Evolutionary conservation across 2,113 vertebrate species (phyloP).

Genomic region (Mesoclemmys tuberculata): DNA sequence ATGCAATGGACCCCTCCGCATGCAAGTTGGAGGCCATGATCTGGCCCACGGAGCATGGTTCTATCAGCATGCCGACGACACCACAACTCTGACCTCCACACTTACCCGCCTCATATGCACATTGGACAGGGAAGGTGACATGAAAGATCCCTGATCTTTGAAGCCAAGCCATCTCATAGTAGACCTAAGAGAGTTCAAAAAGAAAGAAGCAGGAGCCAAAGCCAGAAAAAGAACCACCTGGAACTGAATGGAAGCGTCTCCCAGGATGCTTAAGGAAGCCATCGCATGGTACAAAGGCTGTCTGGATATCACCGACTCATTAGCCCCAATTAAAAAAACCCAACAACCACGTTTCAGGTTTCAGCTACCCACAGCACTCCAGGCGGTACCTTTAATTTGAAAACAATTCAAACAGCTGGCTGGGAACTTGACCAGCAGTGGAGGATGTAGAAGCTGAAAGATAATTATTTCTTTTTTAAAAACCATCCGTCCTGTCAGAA

Average conservation of each 20-base stretch:
- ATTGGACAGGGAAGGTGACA: neutral
- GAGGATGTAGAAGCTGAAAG: slow-evolving; percentile 12
- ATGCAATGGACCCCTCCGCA: too few relatives aligned
- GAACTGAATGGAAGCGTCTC: neutral
- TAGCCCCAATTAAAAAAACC: slow-evolving; percentile 20
- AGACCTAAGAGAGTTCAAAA: neutral
- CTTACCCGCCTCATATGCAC: neutral
- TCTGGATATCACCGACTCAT: slow-evolving; percentile 38
- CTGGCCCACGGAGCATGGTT: neutral
- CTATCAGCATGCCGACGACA: neutral
- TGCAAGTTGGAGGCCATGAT: too few relatives aligned
- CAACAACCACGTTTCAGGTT: neutral
- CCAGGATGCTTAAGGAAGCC: neutral
- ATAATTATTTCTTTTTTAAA: slow-evolving; percentile 28
- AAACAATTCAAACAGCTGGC: slow-evolving; percentile 69
- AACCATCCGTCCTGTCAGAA: slow-evolving; percentile 15
- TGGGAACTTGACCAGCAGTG: slow-evolving; percentile 35
- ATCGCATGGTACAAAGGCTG: neutral
- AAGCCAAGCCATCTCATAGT: neutral
- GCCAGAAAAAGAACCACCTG: neutral
- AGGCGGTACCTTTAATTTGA: slow-evolving; percentile 37
- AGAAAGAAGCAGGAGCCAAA: neutral
- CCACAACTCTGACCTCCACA: neutral
- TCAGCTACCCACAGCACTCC: slow-evolving; percentile 43
- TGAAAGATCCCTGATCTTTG: neutral